phyloP scores from a whole-genome alignment of 1,140 invertebrate species.

The Drosophila bipectinata region DNA sequence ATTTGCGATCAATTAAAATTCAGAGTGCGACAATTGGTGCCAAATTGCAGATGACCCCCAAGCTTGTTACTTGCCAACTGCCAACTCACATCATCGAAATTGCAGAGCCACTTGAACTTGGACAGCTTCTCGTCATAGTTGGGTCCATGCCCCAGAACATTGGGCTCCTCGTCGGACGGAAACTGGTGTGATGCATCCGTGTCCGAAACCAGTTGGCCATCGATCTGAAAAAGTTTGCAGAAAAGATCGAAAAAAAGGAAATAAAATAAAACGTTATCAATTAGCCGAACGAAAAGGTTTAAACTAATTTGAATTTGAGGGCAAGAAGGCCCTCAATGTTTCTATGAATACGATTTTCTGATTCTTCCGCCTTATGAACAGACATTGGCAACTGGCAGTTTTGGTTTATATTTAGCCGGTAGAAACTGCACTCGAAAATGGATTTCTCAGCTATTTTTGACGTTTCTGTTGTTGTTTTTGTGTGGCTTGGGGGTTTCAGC shows the following conservation, averaged over 20 bases:
- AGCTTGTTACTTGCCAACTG: background rate
- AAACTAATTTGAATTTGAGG: slow-evolving; percentile 56
- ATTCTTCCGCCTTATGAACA: slow-evolving; percentile 45
- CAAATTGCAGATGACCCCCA: slow-evolving; percentile 35
- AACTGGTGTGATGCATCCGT: slow-evolving; percentile 71
- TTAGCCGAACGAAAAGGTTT: slow-evolving; percentile 22
- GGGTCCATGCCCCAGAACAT: slow-evolving; percentile 77
- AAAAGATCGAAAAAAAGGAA: slow-evolving; percentile 5
- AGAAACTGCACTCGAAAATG: slow-evolving; percentile 45
- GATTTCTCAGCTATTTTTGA: slow-evolving; percentile 31
- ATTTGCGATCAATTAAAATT: slow-evolving; percentile 54
- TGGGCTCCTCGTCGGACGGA: slow-evolving; percentile 81
- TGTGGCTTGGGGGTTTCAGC: slow-evolving; percentile 9
- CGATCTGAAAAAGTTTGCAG: slow-evolving; percentile 36
- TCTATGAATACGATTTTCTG: background rate
- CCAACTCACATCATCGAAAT: slow-evolving; percentile 80
- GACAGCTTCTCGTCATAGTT: slow-evolving; percentile 64
- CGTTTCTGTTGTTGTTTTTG: slow-evolving; percentile 14
- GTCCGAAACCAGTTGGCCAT: slow-evolving; percentile 64
- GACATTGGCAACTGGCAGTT: slow-evolving; percentile 41
- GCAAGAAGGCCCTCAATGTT: slow-evolving; percentile 1
- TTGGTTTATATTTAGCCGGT: slow-evolving; percentile 32
- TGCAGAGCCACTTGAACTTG: slow-evolving; percentile 73
- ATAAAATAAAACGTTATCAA: slow-evolving; percentile 15
- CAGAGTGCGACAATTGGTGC: slow-evolving; percentile 33